A percentile compares a stretch with the other conserved stretches of the same genome.
phyloP scores from a whole-genome alignment of 1,140 invertebrate genomes.

The Apis dorsata region DNA sequence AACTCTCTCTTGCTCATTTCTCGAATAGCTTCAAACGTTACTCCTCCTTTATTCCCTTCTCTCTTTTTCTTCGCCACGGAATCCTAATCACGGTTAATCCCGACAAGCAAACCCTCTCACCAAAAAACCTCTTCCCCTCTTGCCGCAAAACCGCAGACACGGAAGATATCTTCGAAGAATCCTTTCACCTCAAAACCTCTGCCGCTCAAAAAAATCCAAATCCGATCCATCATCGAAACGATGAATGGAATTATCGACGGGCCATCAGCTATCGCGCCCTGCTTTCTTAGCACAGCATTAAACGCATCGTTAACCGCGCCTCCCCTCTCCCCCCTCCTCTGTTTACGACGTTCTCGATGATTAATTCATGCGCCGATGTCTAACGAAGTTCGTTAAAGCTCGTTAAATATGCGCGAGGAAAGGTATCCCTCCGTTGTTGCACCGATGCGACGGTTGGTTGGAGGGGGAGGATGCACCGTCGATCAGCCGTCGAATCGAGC shows the following conservation, averaged over 20 bases:
- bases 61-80: no score
- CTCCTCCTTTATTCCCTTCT: no score
- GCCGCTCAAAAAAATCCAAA: no score
- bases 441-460: background rate
- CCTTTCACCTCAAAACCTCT: background rate
- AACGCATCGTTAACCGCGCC: slow-evolving; percentile 55
- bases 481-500: background rate
- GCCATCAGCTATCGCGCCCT: slow-evolving; percentile 5
- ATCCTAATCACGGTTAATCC: no score
- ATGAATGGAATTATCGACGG: background rate
- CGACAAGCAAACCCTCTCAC: no score
- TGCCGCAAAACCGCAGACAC: no score
- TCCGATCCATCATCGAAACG: no score
- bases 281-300: slow-evolving; percentile 4
- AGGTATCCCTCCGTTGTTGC: background rate
- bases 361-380: slow-evolving; percentile 60
- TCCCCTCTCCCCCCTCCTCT: slow-evolving; percentile 7
- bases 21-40: no score
- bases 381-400: slow-evolving; percentile 56
- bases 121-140: no score
- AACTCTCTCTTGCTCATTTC: no score
- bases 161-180: no score
- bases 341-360: slow-evolving; percentile 58
- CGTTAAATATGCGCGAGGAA: slow-evolving; percentile 37
- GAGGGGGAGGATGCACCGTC: background rate